These are phyloP conservation scores for Trinorchestia longiramus DNA, from an alignment of 1,140 invertebrate genomes.

Conservation along the genomic window DNA sequence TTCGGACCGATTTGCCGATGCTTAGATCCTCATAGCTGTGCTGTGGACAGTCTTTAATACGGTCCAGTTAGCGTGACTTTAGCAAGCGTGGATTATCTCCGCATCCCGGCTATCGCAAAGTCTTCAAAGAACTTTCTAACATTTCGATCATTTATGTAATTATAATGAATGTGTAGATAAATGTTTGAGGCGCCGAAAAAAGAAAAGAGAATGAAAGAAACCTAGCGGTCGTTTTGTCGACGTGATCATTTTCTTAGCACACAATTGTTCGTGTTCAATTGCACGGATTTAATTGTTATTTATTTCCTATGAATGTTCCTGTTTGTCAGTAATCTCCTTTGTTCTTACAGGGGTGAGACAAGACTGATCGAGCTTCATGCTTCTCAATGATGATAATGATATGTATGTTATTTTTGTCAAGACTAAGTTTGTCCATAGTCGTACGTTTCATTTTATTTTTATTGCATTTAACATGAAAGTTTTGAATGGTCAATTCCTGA, in stretches of 20 bases:
- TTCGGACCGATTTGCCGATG: not conserved
- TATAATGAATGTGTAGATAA: slow-evolving; percentile 44
- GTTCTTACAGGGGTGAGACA: not conserved
- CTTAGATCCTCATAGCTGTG: not conserved
- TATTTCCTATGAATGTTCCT: not conserved
- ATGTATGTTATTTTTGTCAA: slow-evolving; percentile 43
- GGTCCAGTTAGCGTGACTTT: not conserved
- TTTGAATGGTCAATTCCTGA: slow-evolving; percentile 40
- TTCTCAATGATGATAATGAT: slow-evolving; percentile 53
- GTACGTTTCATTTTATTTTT: slow-evolving; percentile 39
- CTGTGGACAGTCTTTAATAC: not conserved
- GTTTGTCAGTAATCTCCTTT: slow-evolving; percentile 13
- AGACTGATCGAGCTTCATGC: not conserved
- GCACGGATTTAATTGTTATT: not conserved
- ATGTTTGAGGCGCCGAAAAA: not conserved
- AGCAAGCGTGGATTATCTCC: not conserved
- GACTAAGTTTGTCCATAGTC: slow-evolving; percentile 41
- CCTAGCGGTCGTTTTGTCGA: not conserved
- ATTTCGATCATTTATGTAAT: slow-evolving; percentile 33
- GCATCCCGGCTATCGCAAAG: not conserved
- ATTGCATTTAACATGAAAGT: slow-evolving; percentile 49
- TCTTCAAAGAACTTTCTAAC: slow-evolving; percentile 13
- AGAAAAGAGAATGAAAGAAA: not conserved
- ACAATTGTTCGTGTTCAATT: not conserved
- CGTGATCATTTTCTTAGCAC: not conserved